Evolutionary conservation across 37 sponge, comb jelly and placozoan species (phyloP), one percentile per base, ranked within the genome.

Genomic region (Lycopodina hypogea): DNA sequence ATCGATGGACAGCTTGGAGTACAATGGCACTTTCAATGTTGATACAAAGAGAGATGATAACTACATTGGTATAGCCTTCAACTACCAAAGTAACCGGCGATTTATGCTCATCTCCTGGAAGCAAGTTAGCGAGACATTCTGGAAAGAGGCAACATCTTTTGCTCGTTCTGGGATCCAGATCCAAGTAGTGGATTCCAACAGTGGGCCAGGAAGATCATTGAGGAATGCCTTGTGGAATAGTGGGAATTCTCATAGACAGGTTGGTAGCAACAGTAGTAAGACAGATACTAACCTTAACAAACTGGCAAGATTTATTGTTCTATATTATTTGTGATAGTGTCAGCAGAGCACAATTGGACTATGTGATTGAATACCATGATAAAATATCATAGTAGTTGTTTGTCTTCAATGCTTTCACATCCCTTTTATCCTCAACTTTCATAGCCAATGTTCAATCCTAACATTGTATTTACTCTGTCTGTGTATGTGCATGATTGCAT

Each of bases 61-160:
- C 73, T 97, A 92, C 40, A 68, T 78, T 64, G 98, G 98, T 12
- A 30, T 94, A 18, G 95, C 92, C 0, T 88, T 91, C 79, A 86
- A 84, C 72, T 94, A 83, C 77, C 95, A 97, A 71, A 92, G 89
- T 69, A 87, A 85, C 64, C 45, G 62, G 22, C n/a, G 72, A 24
- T 94, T 97, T 78, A 94, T 86, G 60, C 50, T 92, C 7, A 75
- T 90, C n/a, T 32, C 79, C 0, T 97, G 98, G 98, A 94, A 89
- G 42, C 83, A 89, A 64, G 24, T 21, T 12, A 72, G n/a, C 38
- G 77, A 92, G 52, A 35, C 24, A 0, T 81, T 81, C 81, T 71
- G 75, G 68, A 55, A 69, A 17, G 19, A n/a, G 21, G 42, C 81
- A 42, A 68, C 0, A 15, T 68, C 80, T 26, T 22, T 21, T 29